Evolutionary conservation across 2,797 vertebrate species (phyloP).

Genomic region (Poecilia velifera): DNA sequence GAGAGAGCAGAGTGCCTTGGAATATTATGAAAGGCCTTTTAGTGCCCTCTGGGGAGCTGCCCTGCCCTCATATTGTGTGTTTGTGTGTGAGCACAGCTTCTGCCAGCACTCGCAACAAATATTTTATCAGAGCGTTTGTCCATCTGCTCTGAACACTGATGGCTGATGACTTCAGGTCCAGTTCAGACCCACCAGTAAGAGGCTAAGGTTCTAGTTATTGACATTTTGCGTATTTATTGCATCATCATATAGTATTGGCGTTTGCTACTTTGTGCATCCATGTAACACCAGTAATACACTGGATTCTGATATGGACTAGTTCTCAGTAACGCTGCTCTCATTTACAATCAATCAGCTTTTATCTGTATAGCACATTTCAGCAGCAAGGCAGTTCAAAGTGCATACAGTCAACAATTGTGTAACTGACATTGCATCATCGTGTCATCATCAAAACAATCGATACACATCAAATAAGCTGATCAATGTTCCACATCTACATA

Average conservation of each 20-base stretch:
- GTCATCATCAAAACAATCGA: no score
- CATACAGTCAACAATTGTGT: no score
- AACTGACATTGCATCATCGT: no score
- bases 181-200: background rate
- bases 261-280: background rate
- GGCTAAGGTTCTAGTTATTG: background rate
- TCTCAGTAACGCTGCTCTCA: background rate
- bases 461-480: no score
- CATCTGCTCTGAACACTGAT: background rate
- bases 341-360: background rate
- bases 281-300: background rate
- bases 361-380: no score
- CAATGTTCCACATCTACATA: no score
- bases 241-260: background rate
- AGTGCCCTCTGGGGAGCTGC: constrained; percentile 53
- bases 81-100: constrained; percentile 25
- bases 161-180: background rate
- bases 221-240: background rate
- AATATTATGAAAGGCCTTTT: constrained; percentile 67
- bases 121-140: constrained; percentile 26
- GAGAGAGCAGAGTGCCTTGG: constrained; percentile 59
- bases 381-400: no score
- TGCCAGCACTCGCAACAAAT: constrained; percentile 41
- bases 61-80: constrained; percentile 41
- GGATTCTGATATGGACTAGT: background rate